Evolutionary conservation across 2,888 invertebrate species (phyloP), one percentile per base, ranked within the genome.

Genomic region (Melieria crassipennis): DNA sequence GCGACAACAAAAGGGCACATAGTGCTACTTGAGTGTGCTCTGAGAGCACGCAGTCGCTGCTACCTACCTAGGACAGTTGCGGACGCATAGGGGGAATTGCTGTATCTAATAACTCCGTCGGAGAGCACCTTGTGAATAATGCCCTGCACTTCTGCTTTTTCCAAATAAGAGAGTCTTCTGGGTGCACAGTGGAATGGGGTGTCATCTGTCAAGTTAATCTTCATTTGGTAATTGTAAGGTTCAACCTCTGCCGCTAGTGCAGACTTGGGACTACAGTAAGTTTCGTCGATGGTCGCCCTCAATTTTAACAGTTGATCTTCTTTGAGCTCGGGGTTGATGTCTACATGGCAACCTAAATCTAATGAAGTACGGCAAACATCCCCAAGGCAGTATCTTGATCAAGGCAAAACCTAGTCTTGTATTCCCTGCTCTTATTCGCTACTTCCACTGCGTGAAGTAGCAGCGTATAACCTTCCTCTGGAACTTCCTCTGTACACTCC

Each of bases 71-170:
- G 13, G n/a, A 56, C 65, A n/a, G 16, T 65, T 43, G 56, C 65
- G 5, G 72, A 76, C 7, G 74, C 60, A 70, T 71, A 76, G 42
- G 70, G 66, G 7, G 76, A 74, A 4, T 57, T 43, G 30, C 73
- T 76, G 16, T 63, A 57, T 42, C 75, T 69, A 43, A 75, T 76
- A 9, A 67, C 60, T 5, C 66, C 66, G 46, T 57, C 56, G 13
- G 61, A 13, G 11, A 74, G 30, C 57, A 73, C 42, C 50, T 75
- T 72, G 43, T 73, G 65, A 16, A 75, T 62, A 52, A 76, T 73
- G 42, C 58, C 45, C 16, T 71, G 62, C 42, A 75, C 62, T 45
- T 72, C 61, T 43, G 65, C 48, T 16, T 61, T 72, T 46, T 72
- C 72, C 5, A n/a, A 64, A 68, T 66, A 75, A 1, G 73, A 75